Percentiles rank a stretch among this genome's conserved stretches.
These are phyloP conservation scores for Columba janthina DNA, from an alignment of 2,113 vertebrate species.

Conservation along the genomic window DNA sequence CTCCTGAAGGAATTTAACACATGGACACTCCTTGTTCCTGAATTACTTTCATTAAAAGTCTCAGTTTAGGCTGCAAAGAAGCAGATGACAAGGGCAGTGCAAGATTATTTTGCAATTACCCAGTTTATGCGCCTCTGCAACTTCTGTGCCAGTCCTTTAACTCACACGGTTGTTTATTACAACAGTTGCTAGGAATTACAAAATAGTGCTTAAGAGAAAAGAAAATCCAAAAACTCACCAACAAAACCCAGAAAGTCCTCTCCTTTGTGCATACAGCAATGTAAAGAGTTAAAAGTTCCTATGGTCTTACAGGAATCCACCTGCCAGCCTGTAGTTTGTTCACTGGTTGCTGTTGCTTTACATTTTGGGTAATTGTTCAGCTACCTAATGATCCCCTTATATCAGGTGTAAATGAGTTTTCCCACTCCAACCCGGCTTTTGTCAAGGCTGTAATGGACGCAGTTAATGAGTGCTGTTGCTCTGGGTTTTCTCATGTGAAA, in stretches of 20 bases:
- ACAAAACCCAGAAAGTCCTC: neutral
- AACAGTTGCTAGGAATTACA: neutral
- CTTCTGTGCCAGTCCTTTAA: neutral
- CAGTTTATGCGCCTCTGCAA: neutral
- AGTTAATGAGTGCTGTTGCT: conserved; percentile 67
- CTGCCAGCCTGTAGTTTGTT: neutral
- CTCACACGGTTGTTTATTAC: neutral
- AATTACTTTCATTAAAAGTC: neutral
- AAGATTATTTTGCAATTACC: neutral
- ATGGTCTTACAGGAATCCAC: neutral
- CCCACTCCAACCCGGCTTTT: conserved; percentile 63
- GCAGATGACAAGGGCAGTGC: neutral
- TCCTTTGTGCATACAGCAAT: neutral
- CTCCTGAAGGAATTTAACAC: neutral
- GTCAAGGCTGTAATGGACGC: conserved; percentile 56
- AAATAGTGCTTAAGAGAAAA: neutral
- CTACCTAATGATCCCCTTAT: conserved; percentile 66
- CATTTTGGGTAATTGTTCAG: conserved; percentile 43
- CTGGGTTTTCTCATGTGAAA: conserved; percentile 31
- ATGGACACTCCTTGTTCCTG: neutral
- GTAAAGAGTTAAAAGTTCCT: neutral
- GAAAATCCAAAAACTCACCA: rapidly evolving
- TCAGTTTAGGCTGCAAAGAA: neutral
- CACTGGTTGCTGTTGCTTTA: neutral
- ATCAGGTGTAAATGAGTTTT: conserved; percentile 77